Percentiles rank a stretch among this genome's conserved stretches.
These are phyloP conservation scores for Salvator merianae DNA, from an alignment of 2,113 vertebrate species.

Conservation along the genomic window DNA sequence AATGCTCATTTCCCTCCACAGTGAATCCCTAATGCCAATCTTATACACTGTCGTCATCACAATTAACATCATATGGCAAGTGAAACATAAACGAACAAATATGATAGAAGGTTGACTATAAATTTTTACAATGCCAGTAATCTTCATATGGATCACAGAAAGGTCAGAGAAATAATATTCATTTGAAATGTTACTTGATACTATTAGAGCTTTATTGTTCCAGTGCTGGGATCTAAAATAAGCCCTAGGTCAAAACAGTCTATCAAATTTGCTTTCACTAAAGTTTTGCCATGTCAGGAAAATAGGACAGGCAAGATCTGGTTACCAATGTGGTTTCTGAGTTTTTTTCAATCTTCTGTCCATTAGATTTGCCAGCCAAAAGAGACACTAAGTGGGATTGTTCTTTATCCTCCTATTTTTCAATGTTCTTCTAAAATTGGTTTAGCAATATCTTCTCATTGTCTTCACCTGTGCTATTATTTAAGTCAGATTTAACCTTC, in stretches of 20 bases:
- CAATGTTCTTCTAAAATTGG: neutral
- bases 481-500: too few species aligned
- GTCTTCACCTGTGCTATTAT: too few species aligned
- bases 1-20: constrained; percentile 6
- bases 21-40: constrained; percentile 16
- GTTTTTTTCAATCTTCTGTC: constrained; percentile 3
- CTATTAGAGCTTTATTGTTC: constrained; percentile 15
- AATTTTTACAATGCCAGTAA: constrained; percentile 55
- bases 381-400: neutral
- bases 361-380: constrained; percentile 2
- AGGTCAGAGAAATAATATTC: constrained; percentile 42
- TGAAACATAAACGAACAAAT: constrained; percentile 25
- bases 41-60: constrained; percentile 17
- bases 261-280: constrained; percentile 23
- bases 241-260: constrained; percentile 33
- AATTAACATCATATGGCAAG: constrained; percentile 21
- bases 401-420: neutral
- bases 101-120: constrained; percentile 17
- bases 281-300: constrained; percentile 4
- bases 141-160: constrained; percentile 43
- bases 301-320: neutral
- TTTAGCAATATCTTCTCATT: too few species aligned
- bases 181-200: constrained; percentile 38
- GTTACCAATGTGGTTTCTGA: neutral
- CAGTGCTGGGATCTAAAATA: constrained; percentile 53